Percentiles rank a stretch among this genome's conserved stretches.
Conservation (phyloP, 2,113 vertebrate genomes). For the Natator depressus region DNA sequence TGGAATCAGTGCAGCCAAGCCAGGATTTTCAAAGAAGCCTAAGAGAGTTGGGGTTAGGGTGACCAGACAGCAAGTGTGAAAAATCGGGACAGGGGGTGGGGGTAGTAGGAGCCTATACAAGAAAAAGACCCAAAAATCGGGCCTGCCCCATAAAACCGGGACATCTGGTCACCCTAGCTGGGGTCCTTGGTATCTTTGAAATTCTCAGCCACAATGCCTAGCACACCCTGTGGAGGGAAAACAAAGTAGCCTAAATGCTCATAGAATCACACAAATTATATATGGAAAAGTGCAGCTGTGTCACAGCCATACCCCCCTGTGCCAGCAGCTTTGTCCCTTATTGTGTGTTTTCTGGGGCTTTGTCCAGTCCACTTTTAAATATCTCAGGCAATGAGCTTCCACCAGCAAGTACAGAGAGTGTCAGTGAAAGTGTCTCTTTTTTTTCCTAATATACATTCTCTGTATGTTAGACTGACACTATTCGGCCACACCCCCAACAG, state of each 20-base stretch:
- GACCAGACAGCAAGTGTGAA: too few relatives aligned
- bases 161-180: too few relatives aligned
- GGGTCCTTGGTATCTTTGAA: neutral
- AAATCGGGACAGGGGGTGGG: too few relatives aligned
- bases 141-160: too few relatives aligned
- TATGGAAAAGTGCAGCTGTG: neutral
- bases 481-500: neutral
- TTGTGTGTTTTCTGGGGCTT: neutral
- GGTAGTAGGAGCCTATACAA: too few relatives aligned
- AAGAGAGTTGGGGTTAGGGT: neutral
- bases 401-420: neutral
- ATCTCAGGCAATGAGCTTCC: neutral
- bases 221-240: neutral
- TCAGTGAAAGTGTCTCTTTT: neutral
- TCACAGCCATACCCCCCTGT: neutral
- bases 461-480: neutral
- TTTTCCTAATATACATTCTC: neutral
- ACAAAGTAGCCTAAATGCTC: neutral
- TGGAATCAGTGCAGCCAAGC: neutral
- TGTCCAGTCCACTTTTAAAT: neutral
- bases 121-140: too few relatives aligned
- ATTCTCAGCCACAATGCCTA: neutral
- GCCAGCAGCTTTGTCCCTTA: neutral
- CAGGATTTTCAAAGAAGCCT: neutral
- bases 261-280: neutral